phyloP scores from a whole-genome alignment of 2,113 vertebrate species.

The Regulus satrapa region DNA sequence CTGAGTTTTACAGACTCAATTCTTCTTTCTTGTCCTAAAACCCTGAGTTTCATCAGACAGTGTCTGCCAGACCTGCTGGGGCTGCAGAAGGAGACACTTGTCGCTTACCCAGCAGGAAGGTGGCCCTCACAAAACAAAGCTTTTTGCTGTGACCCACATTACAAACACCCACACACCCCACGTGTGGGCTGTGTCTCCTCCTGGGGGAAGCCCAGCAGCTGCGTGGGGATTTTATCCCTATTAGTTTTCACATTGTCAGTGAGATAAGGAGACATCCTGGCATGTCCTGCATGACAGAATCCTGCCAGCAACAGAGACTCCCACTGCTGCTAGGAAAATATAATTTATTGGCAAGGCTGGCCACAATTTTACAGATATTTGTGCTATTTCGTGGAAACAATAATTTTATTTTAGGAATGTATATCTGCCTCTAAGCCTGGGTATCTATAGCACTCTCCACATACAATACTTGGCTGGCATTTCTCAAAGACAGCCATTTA shows the following conservation, averaged over 20 bases:
- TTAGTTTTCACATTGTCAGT: neutral
- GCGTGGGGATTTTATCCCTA: neutral
- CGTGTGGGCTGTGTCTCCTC: neutral
- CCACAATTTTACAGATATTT: neutral
- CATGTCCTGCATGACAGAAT: neutral
- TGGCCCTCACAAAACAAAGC: neutral
- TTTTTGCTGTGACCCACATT: neutral
- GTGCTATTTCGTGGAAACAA: neutral
- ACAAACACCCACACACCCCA: neutral
- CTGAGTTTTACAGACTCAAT: neutral
- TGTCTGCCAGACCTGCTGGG: neutral
- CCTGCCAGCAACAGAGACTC: constrained; percentile 13
- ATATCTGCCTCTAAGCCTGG: neutral
- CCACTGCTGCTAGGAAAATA: neutral
- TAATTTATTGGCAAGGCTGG: neutral
- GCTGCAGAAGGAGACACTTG: neutral
- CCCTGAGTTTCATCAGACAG: neutral
- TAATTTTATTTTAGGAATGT: neutral
- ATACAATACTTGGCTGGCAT: constrained; percentile 5
- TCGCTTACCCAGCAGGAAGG: neutral
- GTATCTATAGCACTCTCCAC: neutral
- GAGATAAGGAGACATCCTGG: neutral
- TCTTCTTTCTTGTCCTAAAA: neutral
- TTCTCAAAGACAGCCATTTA: neutral
- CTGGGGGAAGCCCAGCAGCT: constrained; percentile 32